These are phyloP conservation scores for Eupithecia tripunctaria DNA, from an alignment of 2,888 invertebrate genomes.

Conservation along the genomic window DNA sequence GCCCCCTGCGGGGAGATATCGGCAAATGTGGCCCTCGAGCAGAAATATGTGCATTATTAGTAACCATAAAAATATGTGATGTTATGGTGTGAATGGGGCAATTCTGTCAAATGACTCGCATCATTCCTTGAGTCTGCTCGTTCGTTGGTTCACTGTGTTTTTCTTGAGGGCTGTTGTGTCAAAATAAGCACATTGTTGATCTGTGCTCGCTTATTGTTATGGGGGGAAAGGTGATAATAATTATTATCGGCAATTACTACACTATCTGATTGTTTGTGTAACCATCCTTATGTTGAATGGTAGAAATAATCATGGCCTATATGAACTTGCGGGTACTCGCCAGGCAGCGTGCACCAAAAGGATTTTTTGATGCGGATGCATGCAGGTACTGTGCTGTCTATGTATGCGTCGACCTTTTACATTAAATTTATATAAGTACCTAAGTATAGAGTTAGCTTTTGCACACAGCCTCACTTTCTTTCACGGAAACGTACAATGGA, in stretches of 20 bases:
- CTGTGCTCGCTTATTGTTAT: neutral
- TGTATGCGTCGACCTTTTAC: no score
- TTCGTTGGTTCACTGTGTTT: constrained; percentile 7
- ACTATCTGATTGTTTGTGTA: neutral
- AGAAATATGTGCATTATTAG: constrained; percentile 15
- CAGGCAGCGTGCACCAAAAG: no score
- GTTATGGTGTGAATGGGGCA: constrained; percentile 7
- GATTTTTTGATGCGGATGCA: no score
- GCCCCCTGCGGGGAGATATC: constrained; percentile 4
- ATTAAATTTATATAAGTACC: no score
- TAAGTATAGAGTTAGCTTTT: no score
- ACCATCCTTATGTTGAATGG: neutral
- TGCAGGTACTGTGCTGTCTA: no score
- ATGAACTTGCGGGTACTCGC: no score
- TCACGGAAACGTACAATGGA: no score
- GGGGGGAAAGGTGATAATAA: neutral
- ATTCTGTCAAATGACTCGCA: constrained; percentile 14
- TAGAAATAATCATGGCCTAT: no score
- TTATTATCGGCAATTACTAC: neutral
- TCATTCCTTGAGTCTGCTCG: neutral
- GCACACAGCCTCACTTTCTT: no score
- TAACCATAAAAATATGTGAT: constrained; percentile 14
- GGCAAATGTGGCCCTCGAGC: constrained; percentile 11
- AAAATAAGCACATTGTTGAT: neutral
- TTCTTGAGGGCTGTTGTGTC: neutral